Conservation (phyloP, 2,113 vertebrate species). For the Antennarius striatus region DNA sequence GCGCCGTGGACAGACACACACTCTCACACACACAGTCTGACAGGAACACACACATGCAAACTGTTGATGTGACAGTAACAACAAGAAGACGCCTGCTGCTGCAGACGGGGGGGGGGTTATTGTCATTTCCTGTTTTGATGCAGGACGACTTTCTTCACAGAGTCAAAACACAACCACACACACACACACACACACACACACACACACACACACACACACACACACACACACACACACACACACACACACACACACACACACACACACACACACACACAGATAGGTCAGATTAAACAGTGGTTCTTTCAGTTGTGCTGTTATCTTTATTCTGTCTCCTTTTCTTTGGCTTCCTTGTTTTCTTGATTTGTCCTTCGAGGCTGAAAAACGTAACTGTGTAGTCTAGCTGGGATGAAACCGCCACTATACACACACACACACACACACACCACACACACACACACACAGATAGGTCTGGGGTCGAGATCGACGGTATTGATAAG, state of each 20-base stretch:
- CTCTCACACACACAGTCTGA: background rate
- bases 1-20: constrained; percentile 6
- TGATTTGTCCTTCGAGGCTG: constrained; percentile 59
- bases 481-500: constrained; percentile 71
- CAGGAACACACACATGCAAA: constrained; percentile 11
- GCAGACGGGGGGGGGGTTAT: constrained; percentile 38
- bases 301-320: constrained; percentile 54
- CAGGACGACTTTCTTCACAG: constrained; percentile 64
- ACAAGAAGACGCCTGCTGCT: constrained; percentile 44
- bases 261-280: constrained; percentile 23
- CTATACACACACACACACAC: constrained; percentile 24
- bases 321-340: constrained; percentile 63
- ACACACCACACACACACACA: constrained; percentile 26
- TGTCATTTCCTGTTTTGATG: constrained; percentile 56
- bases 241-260: constrained; percentile 18
- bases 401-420: constrained; percentile 50
- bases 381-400: constrained; percentile 73
- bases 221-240: constrained; percentile 20
- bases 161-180: constrained; percentile 79
- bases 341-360: constrained; percentile 33
- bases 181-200: background rate
- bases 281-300: constrained; percentile 64
- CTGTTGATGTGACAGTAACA: constrained; percentile 46
- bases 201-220: constrained; percentile 11
- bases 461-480: constrained; percentile 31